Conservation (phyloP, 2,113 vertebrate genomes). For the Aspiorhynchus laticeps region DNA sequence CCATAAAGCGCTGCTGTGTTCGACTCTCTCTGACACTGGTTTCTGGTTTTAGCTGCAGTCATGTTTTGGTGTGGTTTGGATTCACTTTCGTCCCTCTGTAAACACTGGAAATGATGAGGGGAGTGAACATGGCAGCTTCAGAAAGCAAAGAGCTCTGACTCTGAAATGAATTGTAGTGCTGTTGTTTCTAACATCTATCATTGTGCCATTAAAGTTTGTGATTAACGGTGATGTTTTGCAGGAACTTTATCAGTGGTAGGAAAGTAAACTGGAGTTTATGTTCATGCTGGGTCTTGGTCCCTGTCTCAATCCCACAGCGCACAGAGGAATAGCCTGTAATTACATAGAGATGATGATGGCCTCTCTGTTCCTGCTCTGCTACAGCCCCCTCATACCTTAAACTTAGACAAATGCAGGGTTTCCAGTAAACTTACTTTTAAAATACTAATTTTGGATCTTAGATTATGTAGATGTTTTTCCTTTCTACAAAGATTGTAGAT, state of each 20-base stretch:
- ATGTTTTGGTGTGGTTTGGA: slow-evolving; percentile 12
- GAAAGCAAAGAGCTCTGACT: neutral
- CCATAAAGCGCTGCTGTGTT: neutral
- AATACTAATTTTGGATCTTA: slow-evolving; percentile 1
- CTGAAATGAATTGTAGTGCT: neutral
- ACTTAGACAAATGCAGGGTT: slow-evolving; percentile 7
- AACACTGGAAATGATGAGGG: neutral
- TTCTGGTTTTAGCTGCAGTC: slow-evolving; percentile 19
- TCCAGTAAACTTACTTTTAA: neutral
- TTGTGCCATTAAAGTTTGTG: slow-evolving; percentile 31
- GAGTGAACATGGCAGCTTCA: neutral
- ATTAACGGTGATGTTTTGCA: slow-evolving; percentile 55
- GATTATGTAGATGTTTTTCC: neutral
- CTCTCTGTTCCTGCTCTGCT: neutral
- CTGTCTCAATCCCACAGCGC: slow-evolving; percentile 62
- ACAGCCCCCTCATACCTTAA: slow-evolving; percentile 16
- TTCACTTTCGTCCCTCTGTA: neutral
- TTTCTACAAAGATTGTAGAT: neutral
- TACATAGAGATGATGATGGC: slow-evolving; percentile 5
- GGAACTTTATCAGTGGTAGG: slow-evolving; percentile 59
- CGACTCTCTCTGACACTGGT: neutral
- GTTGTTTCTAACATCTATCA: neutral
- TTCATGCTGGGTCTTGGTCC: slow-evolving; percentile 61
- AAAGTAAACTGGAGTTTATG: slow-evolving; percentile 56
- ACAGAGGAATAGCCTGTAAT: slow-evolving; percentile 50